phyloP scores from a whole-genome alignment of 2,888 invertebrate species.

The Malthinus flaveolus region DNA sequence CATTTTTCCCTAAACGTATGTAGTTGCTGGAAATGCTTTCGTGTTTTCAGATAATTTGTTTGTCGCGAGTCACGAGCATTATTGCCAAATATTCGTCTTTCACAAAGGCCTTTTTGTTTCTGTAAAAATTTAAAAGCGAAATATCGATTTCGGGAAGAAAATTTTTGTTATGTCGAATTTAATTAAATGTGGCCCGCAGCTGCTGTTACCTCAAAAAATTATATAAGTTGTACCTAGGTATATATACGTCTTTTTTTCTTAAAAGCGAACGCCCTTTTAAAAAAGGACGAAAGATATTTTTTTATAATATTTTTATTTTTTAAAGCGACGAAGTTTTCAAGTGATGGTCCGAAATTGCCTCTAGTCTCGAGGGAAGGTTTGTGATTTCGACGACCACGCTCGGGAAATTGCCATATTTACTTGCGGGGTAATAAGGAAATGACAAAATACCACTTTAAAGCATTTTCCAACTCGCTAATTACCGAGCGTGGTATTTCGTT shows the following conservation, averaged over 20 bases:
- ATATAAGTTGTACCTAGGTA: too few relatives aligned
- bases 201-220: neutral
- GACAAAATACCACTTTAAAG: slow-evolving; percentile 18
- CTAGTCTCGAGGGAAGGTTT: slow-evolving; percentile 29
- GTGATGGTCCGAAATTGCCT: slow-evolving; percentile 30
- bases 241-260: too few relatives aligned
- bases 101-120: too few relatives aligned
- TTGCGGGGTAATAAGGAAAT: slow-evolving; percentile 25
- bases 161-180: slow-evolving; percentile 3
- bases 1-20: too few relatives aligned
- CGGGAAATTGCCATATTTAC: slow-evolving; percentile 36
- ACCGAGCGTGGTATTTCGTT: too few relatives aligned
- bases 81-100: slow-evolving; percentile 1
- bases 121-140: neutral
- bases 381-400: slow-evolving; percentile 33
- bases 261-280: too few relatives aligned
- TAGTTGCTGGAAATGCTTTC: too few relatives aligned
- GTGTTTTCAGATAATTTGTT: neutral
- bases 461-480: neutral
- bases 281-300: neutral
- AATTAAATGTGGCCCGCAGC: slow-evolving; percentile 4
- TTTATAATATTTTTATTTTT: neutral
- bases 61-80: neutral
- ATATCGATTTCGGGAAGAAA: neutral
- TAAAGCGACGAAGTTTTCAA: neutral